A percentile compares a stretch with the other conserved stretches of the same genome.
Evolutionary conservation across 2,113 vertebrate genomes (phyloP).

Genomic region (Porphyrio hochstetteri): DNA sequence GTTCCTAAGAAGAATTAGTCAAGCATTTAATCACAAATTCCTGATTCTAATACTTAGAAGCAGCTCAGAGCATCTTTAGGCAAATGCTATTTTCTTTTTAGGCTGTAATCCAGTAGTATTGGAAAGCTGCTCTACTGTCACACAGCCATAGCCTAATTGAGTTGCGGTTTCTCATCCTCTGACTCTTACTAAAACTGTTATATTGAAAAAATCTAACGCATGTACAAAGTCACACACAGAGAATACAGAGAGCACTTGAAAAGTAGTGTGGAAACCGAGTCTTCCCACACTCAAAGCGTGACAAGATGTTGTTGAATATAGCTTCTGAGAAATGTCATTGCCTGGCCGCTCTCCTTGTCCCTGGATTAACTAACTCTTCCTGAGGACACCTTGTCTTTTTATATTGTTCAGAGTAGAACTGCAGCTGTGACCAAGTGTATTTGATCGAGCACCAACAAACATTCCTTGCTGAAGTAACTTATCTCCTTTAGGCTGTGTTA

Average conservation of each 20-base stretch:
- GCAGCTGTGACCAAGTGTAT: neutral
- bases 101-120: neutral
- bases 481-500: neutral
- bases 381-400: neutral
- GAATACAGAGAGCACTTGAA: neutral
- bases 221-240: neutral
- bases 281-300: neutral
- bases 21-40: neutral
- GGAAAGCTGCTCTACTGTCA: neutral
- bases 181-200: neutral
- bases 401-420: neutral
- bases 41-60: neutral
- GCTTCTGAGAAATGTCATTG: neutral
- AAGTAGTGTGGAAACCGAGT: rapidly evolving
- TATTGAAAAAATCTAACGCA: too few relatives aligned
- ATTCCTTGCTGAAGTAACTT: neutral
- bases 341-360: neutral
- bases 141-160: neutral
- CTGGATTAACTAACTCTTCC: neutral
- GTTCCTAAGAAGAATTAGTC: neutral
- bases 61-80: neutral
- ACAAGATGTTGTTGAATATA: neutral
- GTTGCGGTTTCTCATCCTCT: neutral
- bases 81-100: neutral
- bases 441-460: neutral